Conservation (phyloP, 2,797 vertebrate species). For the Graptemys geographica region DNA sequence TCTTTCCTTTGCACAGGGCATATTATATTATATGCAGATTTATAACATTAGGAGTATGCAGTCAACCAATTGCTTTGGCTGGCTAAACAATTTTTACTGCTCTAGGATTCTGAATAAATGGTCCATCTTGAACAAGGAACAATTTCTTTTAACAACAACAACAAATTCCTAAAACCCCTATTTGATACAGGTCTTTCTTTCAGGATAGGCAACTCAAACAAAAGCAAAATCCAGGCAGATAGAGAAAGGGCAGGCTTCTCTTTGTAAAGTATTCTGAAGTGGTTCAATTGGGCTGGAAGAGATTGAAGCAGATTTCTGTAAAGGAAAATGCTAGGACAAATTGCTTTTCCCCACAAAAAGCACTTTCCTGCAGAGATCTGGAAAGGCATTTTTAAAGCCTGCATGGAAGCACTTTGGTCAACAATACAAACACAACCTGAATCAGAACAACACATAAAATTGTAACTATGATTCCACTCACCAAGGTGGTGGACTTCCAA, state of each 20-base stretch:
- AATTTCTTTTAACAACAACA: background rate
- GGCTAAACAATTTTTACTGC: background rate
- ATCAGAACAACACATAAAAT: slow-evolving; percentile 7
- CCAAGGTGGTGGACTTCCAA: slow-evolving; percentile 13
- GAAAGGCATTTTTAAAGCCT: slow-evolving; percentile 48
- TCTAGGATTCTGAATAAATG: slow-evolving; percentile 5
- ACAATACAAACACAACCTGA: slow-evolving; percentile 40
- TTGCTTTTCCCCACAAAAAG: slow-evolving; percentile 59
- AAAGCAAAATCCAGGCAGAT: background rate
- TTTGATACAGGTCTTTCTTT: slow-evolving; percentile 3
- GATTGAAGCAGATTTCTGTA: slow-evolving; percentile 47
- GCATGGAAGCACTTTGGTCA: slow-evolving; percentile 44
- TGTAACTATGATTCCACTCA: slow-evolving; percentile 70
- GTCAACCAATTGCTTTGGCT: background rate
- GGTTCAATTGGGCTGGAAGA: slow-evolving; percentile 39
- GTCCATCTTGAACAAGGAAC: background rate
- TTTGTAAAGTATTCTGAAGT: background rate
- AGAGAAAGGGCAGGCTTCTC: background rate
- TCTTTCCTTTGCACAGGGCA: background rate
- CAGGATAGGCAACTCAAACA: background rate
- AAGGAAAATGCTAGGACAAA: slow-evolving; percentile 57
- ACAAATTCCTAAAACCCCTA: background rate
- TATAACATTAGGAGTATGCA: background rate
- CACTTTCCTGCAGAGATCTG: slow-evolving; percentile 58
- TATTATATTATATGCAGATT: background rate